Evolutionary conservation across 2,888 invertebrate species (phyloP).

Genomic region (Rhagonycha lutea): DNA sequence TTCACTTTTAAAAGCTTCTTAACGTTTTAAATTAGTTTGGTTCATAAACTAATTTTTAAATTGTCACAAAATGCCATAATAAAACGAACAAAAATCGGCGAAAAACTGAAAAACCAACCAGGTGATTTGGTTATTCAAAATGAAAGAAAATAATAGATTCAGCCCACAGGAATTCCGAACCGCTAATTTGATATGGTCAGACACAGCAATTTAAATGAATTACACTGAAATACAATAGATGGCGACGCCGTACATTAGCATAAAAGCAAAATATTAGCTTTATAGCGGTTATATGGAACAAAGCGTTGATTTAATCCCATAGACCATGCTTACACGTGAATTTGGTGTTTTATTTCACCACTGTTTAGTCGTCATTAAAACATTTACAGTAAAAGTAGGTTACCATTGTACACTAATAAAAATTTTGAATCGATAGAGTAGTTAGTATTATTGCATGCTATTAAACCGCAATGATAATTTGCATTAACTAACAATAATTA

Average conservation of each 20-base stretch:
- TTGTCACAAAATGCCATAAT: not conserved
- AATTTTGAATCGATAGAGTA: not conserved
- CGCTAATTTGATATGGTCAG: not conserved
- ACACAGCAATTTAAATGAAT: not conserved
- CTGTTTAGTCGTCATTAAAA: not conserved
- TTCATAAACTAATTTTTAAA: not conserved
- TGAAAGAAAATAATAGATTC: too few relatives aligned
- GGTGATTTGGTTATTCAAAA: not conserved
- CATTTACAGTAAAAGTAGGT: not conserved
- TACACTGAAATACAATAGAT: not conserved
- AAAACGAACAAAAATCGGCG: not conserved
- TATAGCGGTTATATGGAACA: not conserved
- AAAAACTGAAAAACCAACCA: not conserved
- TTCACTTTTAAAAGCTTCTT: not conserved
- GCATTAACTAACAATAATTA: not conserved
- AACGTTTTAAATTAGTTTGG: not conserved
- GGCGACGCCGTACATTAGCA: not conserved
- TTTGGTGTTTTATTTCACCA: not conserved
- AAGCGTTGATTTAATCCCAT: not conserved
- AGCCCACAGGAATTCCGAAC: not conserved
- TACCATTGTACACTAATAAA: not conserved
- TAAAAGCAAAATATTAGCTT: not conserved
- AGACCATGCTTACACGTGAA: not conserved
- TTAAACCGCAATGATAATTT: not conserved
- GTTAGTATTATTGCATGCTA: not conserved